Conservation (phyloP, 2,113 vertebrate genomes). For the Etheostoma cragini region DNA sequence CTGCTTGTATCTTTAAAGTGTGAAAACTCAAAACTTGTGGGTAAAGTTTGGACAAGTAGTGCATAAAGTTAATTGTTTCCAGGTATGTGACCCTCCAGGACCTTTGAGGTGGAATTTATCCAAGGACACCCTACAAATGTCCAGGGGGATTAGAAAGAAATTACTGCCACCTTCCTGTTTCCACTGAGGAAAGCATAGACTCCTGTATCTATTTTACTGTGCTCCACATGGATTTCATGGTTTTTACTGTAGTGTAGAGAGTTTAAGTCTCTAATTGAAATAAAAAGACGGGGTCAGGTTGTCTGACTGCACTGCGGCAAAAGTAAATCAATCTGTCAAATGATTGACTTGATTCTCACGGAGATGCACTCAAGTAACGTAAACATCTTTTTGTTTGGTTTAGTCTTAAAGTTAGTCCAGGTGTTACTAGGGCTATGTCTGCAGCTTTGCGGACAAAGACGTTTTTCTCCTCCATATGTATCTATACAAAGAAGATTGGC, state of each 20-base stretch:
- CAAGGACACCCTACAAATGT: conserved; percentile 56
- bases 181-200: conserved; percentile 17
- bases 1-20: background rate
- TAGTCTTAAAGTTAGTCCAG: conserved; percentile 9
- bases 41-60: background rate
- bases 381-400: conserved; percentile 48
- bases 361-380: conserved; percentile 7
- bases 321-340: conserved; percentile 20
- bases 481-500: background rate
- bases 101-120: conserved; percentile 33
- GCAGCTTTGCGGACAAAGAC: no score
- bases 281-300: conserved; percentile 22
- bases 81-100: conserved; percentile 42
- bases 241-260: background rate
- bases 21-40: background rate
- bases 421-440: background rate
- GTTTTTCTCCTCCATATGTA: background rate
- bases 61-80: conserved; percentile 41
- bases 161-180: conserved; percentile 49
- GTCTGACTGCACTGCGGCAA: background rate
- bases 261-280: conserved; percentile 6
- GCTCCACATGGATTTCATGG: conserved; percentile 20
- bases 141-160: conserved; percentile 50
- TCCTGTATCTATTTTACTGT: conserved; percentile 30
- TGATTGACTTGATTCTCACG: conserved; percentile 5